A percentile compares a stretch with the other conserved stretches of the same genome.
These are phyloP conservation scores for Pharmacophagus antenor DNA, from an alignment of 2,888 invertebrate genomes.

Conservation along the genomic window DNA sequence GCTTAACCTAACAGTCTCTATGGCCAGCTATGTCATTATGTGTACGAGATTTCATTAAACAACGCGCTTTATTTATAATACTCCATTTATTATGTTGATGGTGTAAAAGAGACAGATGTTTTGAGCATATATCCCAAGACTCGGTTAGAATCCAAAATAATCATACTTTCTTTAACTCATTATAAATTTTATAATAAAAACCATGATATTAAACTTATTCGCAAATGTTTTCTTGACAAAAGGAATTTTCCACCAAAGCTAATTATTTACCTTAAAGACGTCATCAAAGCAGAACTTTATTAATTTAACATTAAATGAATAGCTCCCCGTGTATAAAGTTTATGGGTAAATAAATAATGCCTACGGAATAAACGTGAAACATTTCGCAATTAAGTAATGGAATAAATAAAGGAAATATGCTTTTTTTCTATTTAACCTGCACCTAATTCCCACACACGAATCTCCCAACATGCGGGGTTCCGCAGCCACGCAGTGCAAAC, in stretches of 20 bases:
- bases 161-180: too few relatives aligned
- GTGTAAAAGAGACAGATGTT: too few relatives aligned
- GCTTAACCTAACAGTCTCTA: too few relatives aligned
- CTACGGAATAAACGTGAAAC: constrained; percentile 8
- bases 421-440: constrained; percentile 28
- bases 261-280: neutral
- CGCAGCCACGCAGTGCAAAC: neutral
- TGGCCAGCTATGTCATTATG: too few relatives aligned
- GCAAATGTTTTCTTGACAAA: neutral
- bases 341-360: constrained; percentile 5
- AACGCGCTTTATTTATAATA: too few relatives aligned
- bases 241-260: neutral
- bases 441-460: constrained; percentile 21
- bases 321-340: neutral
- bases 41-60: too few relatives aligned
- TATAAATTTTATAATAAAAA: too few relatives aligned
- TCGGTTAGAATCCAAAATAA: too few relatives aligned
- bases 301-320: constrained; percentile 1
- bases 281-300: neutral
- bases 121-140: too few relatives aligned
- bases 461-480: constrained; percentile 21
- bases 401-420: constrained; percentile 30
- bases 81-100: too few relatives aligned
- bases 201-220: neutral
- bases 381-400: constrained; percentile 31